A percentile compares a stretch with the other conserved stretches of the same genome.
Evolutionary conservation across 1,140 invertebrate genomes (phyloP).

Genomic region (Gryllus bimaculatus): DNA sequence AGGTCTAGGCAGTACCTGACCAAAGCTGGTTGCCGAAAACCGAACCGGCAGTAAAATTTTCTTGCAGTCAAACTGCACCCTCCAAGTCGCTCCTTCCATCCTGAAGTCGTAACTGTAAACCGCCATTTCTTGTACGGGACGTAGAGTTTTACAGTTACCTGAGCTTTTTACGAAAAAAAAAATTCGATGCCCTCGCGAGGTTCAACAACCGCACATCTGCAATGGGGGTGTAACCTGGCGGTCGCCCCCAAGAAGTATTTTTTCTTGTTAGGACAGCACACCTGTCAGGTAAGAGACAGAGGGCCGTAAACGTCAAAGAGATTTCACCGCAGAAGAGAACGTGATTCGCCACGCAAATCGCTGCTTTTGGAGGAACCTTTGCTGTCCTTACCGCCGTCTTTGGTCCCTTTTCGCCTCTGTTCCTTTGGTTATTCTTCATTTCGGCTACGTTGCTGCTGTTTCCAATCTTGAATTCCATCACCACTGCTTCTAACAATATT

Average conservation of each 20-base stretch:
- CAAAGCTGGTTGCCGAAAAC: too few species aligned
- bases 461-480: too few species aligned
- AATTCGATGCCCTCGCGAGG: neutral
- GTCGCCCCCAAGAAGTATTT: neutral
- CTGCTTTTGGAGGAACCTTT: neutral
- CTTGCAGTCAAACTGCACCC: too few species aligned
- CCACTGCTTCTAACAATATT: too few species aligned
- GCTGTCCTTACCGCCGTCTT: neutral
- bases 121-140: too few species aligned
- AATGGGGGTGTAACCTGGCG: neutral
- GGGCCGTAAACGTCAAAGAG: neutral
- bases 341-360: neutral
- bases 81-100: too few species aligned
- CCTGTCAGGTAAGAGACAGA: neutral
- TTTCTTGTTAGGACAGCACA: neutral
- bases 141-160: neutral
- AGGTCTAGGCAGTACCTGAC: too few species aligned
- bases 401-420: neutral
- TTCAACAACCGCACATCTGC: neutral
- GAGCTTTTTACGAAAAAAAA: neutral
- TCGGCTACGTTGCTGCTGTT: too few species aligned
- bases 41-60: too few species aligned
- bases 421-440: too few species aligned
- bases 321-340: neutral
- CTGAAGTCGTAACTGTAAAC: too few species aligned